phyloP scores from a whole-genome alignment of 2,797 vertebrate genomes.

The Petrocephalus sullivani region DNA sequence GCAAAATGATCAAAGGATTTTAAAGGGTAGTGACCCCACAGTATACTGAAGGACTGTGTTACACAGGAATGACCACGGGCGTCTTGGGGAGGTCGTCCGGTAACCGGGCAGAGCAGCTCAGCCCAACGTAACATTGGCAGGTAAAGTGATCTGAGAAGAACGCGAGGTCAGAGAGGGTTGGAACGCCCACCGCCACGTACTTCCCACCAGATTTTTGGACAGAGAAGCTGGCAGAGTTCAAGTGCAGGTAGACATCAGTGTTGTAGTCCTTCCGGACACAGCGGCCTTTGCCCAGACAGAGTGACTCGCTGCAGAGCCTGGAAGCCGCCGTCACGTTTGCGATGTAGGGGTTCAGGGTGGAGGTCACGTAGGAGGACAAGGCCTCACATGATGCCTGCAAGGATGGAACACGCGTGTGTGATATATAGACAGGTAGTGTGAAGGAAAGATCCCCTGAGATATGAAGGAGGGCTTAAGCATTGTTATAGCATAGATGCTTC shows the following conservation, averaged over 20 bases:
- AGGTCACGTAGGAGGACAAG: constrained; percentile 63
- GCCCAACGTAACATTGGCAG: constrained; percentile 64
- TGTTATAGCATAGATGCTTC: background rate
- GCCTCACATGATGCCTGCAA: constrained; percentile 62
- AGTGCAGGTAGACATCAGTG: constrained; percentile 69
- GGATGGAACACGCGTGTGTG: background rate
- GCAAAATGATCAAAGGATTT: background rate
- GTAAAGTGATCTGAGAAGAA: constrained; percentile 57
- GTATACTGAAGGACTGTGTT: background rate
- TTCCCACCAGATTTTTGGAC: constrained; percentile 50
- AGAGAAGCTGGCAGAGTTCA: constrained; percentile 60
- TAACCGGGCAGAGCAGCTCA: constrained; percentile 50
- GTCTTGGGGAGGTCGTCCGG: constrained; percentile 36
- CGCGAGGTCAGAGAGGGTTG: constrained; percentile 57
- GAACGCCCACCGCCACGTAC: constrained; percentile 56
- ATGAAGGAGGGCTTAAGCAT: background rate
- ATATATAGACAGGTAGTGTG: background rate
- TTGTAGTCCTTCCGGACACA: constrained; percentile 67
- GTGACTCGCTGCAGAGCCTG: constrained; percentile 68
- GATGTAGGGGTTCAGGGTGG: constrained; percentile 69
- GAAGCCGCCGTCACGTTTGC: constrained; percentile 78
- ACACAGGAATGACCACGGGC: constrained; percentile 22
- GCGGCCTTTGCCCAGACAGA: constrained; percentile 69
- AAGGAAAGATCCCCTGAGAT: background rate
- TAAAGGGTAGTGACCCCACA: background rate